Evolutionary conservation across 2,888 invertebrate genomes (phyloP).

Genomic region (Ferrisia virgata): DNA sequence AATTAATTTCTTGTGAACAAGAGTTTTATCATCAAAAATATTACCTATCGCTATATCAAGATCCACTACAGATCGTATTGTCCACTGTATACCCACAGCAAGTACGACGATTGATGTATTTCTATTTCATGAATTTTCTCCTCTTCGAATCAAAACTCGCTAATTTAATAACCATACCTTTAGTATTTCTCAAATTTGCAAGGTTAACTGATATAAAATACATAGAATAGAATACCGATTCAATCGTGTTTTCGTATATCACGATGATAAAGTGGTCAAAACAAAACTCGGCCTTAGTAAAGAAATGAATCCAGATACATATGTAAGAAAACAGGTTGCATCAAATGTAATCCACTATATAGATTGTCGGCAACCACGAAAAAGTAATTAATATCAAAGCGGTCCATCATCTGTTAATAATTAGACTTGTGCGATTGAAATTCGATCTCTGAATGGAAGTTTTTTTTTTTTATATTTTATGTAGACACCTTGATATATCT

Average conservation of each 20-base stretch:
- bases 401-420: slow-evolving; percentile 43
- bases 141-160: not conserved
- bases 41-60: no score
- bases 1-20: not conserved
- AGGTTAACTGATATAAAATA: not conserved
- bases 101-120: not conserved
- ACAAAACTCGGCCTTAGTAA: not conserved
- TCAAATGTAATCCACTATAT: slow-evolving; percentile 1
- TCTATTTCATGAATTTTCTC: not conserved
- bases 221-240: not conserved
- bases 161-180: no score
- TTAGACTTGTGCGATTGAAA: slow-evolving; percentile 42
- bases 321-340: not conserved
- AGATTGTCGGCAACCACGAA: slow-evolving; percentile 36
- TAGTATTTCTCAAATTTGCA: not conserved
- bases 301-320: not conserved
- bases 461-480: slow-evolving; percentile 24
- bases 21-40: no score
- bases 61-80: no score
- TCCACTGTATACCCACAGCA: no score
- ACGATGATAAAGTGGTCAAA: slow-evolving; percentile 10
- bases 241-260: not conserved
- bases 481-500: not conserved
- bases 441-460: slow-evolving; percentile 37
- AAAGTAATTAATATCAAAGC: slow-evolving; percentile 43